These are phyloP conservation scores for Pristionchus entomophagus DNA, from an alignment of 2,888 invertebrate genomes.

Conservation along the genomic window DNA sequence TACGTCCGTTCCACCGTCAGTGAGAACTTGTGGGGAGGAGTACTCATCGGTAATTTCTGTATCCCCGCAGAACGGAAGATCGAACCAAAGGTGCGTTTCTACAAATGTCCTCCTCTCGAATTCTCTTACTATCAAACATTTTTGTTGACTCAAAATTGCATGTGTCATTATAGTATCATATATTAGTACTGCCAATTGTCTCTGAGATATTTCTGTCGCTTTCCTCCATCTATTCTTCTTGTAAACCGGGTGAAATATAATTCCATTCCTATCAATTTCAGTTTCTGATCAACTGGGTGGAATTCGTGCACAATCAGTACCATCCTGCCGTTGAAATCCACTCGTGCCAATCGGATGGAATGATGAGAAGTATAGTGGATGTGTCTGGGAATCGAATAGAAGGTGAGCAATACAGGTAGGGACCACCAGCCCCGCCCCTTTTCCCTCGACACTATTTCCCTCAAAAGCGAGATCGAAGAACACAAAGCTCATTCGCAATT, in stretches of 20 bases:
- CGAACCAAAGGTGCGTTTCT: constrained; percentile 58
- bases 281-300: constrained; percentile 74
- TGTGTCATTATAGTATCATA: too few species aligned
- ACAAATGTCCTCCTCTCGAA: background rate
- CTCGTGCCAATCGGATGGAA: constrained; percentile 68
- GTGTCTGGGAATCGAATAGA: constrained; percentile 65
- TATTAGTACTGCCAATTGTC: too few species aligned
- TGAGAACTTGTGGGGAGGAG: constrained; percentile 89
- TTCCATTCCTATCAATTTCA: constrained; percentile 34
- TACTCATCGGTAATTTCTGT: constrained; percentile 94
- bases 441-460: too few species aligned
- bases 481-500: too few species aligned
- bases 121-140: background rate
- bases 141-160: too few species aligned
- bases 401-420: constrained; percentile 51
- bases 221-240: too few species aligned
- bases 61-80: constrained; percentile 53
- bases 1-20: constrained; percentile 83
- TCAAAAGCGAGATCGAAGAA: too few species aligned
- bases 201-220: too few species aligned
- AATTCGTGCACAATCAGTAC: constrained; percentile 71
- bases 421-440: too few species aligned
- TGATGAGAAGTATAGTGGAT: constrained; percentile 60
- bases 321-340: constrained; percentile 75
- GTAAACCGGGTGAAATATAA: too few species aligned